Conservation (phyloP, 2,797 vertebrate genomes). For the Gouania willdenowi region DNA sequence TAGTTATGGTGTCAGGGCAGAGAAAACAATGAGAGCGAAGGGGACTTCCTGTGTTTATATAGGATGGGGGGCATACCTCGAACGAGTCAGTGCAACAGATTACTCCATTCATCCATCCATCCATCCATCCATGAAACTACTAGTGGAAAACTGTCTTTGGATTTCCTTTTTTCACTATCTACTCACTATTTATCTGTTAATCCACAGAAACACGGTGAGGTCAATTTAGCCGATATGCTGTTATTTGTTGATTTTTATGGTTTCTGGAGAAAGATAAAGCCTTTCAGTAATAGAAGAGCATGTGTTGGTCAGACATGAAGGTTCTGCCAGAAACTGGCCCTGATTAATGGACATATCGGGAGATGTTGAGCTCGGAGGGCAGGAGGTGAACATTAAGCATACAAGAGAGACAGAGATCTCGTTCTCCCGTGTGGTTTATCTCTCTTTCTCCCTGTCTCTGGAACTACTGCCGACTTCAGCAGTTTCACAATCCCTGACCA, state of each 20-base stretch:
- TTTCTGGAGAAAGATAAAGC: constrained; percentile 78
- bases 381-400: constrained; percentile 56
- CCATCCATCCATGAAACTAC: constrained; percentile 23
- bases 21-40: constrained; percentile 77
- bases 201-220: background rate
- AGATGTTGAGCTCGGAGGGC: constrained; percentile 23
- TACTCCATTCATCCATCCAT: constrained; percentile 44
- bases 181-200: background rate
- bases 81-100: constrained; percentile 71
- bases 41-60: constrained; percentile 82
- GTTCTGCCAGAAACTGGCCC: constrained; percentile 34
- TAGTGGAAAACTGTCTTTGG: constrained; percentile 1
- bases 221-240: background rate
- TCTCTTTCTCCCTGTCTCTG: constrained; percentile 38
- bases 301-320: constrained; percentile 48
- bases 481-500: constrained; percentile 76
- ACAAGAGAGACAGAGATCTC: constrained; percentile 65
- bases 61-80: constrained; percentile 59
- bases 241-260: constrained; percentile 58
- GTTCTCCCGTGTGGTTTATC: constrained; percentile 21
- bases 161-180: background rate
- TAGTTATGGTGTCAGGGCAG: constrained; percentile 75
- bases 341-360: constrained; percentile 62
- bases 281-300: constrained; percentile 66
- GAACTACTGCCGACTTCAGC: constrained; percentile 77